Conservation (phyloP, 2,888 invertebrate species). For the Malthinus seriepunctatus region DNA sequence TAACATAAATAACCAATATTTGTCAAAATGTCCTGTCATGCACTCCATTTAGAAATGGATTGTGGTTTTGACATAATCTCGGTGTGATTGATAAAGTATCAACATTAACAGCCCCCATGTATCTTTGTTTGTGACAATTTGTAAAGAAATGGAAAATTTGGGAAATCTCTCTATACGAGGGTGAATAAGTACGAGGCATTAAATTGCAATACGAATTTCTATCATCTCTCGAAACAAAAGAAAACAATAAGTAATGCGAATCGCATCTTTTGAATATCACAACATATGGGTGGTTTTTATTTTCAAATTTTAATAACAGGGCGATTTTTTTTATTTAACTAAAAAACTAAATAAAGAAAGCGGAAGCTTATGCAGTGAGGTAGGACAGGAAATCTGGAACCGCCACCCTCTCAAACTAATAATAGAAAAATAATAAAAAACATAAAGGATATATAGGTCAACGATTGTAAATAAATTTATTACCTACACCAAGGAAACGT, state of each 20-base stretch:
- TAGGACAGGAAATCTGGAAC: constrained; percentile 24
- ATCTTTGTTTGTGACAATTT: constrained; percentile 1
- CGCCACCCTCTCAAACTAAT: constrained; percentile 13
- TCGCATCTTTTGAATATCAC: neutral
- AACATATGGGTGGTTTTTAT: neutral
- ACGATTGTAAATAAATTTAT: constrained; percentile 12
- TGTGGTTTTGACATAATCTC: too few relatives aligned
- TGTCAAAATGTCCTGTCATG: too few relatives aligned
- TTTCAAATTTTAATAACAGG: constrained; percentile 3
- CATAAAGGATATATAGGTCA: constrained; percentile 27
- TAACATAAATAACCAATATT: too few relatives aligned
- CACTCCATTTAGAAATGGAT: too few relatives aligned
- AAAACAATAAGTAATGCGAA: neutral
- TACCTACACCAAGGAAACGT: too few relatives aligned
- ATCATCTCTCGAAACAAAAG: neutral
- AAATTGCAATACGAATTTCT: neutral
- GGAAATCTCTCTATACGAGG: neutral
- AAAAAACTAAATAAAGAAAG: constrained; percentile 24
- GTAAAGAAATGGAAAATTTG: constrained; percentile 2
- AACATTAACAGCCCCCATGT: neutral
- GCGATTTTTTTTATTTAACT: constrained; percentile 19
- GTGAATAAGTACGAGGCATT: neutral
- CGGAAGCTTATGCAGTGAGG: constrained; percentile 21
- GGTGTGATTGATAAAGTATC: too few relatives aligned
- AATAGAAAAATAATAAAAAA: constrained; percentile 20